Percentiles rank a stretch among this genome's conserved stretches.
Conservation (phyloP, 2,113 vertebrate genomes). For the Aphyosemion australe region DNA sequence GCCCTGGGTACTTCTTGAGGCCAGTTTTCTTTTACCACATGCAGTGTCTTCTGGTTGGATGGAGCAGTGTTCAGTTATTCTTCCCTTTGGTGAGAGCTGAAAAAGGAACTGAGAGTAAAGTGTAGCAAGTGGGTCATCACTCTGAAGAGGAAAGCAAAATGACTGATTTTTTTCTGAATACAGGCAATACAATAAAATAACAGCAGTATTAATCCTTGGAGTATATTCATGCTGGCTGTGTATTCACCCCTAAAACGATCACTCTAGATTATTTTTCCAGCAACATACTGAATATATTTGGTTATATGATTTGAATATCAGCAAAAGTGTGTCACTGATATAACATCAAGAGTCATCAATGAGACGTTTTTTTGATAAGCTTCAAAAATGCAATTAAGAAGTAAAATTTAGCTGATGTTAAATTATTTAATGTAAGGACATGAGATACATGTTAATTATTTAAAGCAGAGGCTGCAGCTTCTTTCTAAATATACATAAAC, state of each 20-base stretch:
- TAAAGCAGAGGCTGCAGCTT: background rate
- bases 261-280: no score
- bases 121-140: constrained; percentile 62
- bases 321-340: no score
- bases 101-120: constrained; percentile 45
- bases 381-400: background rate
- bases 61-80: constrained; percentile 41
- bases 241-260: no score
- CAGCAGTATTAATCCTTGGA: background rate
- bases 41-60: constrained; percentile 62
- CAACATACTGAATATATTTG: no score
- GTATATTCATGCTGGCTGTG: background rate
- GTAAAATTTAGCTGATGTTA: background rate
- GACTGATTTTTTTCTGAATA: constrained; percentile 4
- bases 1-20: constrained; percentile 39
- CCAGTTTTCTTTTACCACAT: constrained; percentile 54
- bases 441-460: background rate
- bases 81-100: constrained; percentile 53
- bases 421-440: background rate
- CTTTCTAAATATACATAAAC: background rate
- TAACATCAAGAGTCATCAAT: no score
- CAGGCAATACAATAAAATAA: constrained; percentile 9
- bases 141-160: constrained; percentile 32
- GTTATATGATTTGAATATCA: no score
- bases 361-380: no score